A percentile compares a stretch with the other conserved stretches of the same genome.
These are phyloP conservation scores for Microtus pennsylvanicus DNA, from an alignment of 2,113 vertebrate species.

Conservation along the genomic window DNA sequence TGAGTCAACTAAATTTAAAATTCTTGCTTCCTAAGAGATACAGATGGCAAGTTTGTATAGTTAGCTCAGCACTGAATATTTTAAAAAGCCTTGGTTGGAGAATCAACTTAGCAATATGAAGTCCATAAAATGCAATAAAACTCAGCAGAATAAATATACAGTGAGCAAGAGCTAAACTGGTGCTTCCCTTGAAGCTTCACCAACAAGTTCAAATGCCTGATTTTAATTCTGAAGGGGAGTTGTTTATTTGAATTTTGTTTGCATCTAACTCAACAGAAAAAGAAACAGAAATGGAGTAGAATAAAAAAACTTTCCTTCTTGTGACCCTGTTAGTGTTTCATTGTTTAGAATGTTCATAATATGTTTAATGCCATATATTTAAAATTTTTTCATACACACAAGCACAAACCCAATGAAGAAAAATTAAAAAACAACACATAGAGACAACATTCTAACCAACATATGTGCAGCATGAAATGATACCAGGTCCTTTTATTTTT, in stretches of 20 bases:
- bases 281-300: background rate
- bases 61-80: conserved; percentile 69
- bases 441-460: background rate
- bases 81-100: conserved; percentile 69
- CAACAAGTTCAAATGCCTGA: background rate
- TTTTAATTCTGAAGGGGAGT: conserved; percentile 40
- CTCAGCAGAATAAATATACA: background rate
- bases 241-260: background rate
- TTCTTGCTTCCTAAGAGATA: conserved; percentile 61
- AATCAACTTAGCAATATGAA: conserved; percentile 53
- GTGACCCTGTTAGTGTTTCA: background rate
- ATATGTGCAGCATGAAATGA: background rate
- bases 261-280: background rate
- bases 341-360: conserved; percentile 12
- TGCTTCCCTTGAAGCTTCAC: background rate
- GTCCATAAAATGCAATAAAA: conserved; percentile 60
- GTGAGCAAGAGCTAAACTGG: background rate
- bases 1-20: conserved; percentile 75
- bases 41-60: conserved; percentile 78
- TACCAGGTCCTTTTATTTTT: background rate
- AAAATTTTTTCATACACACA: background rate
- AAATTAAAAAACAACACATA: background rate
- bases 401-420: background rate
- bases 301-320: background rate
- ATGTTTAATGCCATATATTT: conserved; percentile 11